A percentile compares a stretch with the other conserved stretches of the same genome.
Evolutionary conservation across 1,140 invertebrate genomes (phyloP).

Genomic region (Pseudachorutes palmiensis): DNA sequence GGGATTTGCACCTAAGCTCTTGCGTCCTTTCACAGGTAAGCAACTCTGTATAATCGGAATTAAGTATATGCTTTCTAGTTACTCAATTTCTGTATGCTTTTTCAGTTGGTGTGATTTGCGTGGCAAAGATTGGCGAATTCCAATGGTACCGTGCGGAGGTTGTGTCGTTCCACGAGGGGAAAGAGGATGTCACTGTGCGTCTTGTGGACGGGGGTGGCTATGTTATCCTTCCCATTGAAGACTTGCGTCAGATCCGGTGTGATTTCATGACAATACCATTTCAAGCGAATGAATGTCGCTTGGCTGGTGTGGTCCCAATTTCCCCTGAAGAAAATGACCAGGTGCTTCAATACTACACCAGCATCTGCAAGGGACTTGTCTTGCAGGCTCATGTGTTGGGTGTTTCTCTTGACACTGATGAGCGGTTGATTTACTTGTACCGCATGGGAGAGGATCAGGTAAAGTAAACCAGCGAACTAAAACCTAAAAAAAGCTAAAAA

Average conservation of each 20-base stretch:
- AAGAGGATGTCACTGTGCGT: slow-evolving; percentile 62
- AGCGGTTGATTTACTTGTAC: slow-evolving; percentile 67
- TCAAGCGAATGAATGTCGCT: slow-evolving; percentile 86
- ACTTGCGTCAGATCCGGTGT: slow-evolving; percentile 56
- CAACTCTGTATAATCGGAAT: slow-evolving; percentile 3
- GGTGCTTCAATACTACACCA: slow-evolving; percentile 65
- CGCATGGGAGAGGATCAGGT: slow-evolving; percentile 61
- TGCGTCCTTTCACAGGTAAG: slow-evolving; percentile 47
- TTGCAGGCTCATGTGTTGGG: slow-evolving; percentile 78
- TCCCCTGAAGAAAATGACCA: slow-evolving; percentile 58
- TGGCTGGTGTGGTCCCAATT: slow-evolving; percentile 77
- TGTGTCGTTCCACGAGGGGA: slow-evolving; percentile 49
- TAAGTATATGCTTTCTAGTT: not conserved
- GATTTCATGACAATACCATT: slow-evolving; percentile 90
- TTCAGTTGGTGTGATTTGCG: slow-evolving; percentile 76
- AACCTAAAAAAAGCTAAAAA: not conserved
- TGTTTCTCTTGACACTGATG: slow-evolving; percentile 62
- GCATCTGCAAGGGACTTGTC: slow-evolving; percentile 65
- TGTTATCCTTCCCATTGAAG: slow-evolving; percentile 47
- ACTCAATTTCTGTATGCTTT: slow-evolving; percentile 33
- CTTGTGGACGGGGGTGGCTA: slow-evolving; percentile 93
- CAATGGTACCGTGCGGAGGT: slow-evolving; percentile 81
- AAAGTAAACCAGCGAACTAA: slow-evolving; percentile 36
- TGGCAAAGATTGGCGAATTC: slow-evolving; percentile 61
- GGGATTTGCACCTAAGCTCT: slow-evolving; percentile 47